Base-by-base conservation (phyloP, 2,797 vertebrate species). In the Poeciliopsis paucimaculata region DNA sequence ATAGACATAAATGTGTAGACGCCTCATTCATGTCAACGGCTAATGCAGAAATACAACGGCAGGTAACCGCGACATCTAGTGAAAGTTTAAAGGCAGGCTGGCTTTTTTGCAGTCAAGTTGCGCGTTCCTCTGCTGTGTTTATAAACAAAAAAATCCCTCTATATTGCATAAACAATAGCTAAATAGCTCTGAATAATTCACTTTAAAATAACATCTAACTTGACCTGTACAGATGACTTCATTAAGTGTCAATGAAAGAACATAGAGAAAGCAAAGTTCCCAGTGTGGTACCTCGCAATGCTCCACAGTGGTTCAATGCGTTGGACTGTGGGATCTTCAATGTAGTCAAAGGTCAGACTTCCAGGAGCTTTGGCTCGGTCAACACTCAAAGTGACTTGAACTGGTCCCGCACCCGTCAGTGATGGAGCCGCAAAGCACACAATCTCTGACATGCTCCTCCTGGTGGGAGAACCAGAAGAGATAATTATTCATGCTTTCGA, bases 271-370 rank as follows among this genome's bases (percentile, higher is more conserved):
- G 70, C 31, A 43, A 12, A 15, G 1, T 13, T 28, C 51, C 31
- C 12, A 26, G 6, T n/a, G 28, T 18, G 16, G 89, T 93, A 98
- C 98, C 98, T 99, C 88, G 96, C 93, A 1, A 99, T 99, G 93
- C 98, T 99, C 98, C 98, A 99, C 82, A 98, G 96, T 0, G 98
- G 98, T n/a, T 99, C 98, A 3, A 99, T 96, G 78, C 96, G 96
- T 82, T 97, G 96, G 55, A 99, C 97, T 5, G 96, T 97, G 7
- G 98, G 98, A 83, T 99, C 98, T 0, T 98, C 97, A 0, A 98
- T 98, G 95, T 98, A 99, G 89, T 98, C 96, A 0, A 98, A 99
- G 36, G 95, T 93, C 89, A 99, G 84, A 60, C 88, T 97, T 79
- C 90, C 96, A 26, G 96, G 96, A 81, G 97, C 94, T 36, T 82